Percentiles rank a stretch among this genome's conserved stretches.
Conservation (phyloP, 2,113 vertebrate species). For the Capreolus pygargus region DNA sequence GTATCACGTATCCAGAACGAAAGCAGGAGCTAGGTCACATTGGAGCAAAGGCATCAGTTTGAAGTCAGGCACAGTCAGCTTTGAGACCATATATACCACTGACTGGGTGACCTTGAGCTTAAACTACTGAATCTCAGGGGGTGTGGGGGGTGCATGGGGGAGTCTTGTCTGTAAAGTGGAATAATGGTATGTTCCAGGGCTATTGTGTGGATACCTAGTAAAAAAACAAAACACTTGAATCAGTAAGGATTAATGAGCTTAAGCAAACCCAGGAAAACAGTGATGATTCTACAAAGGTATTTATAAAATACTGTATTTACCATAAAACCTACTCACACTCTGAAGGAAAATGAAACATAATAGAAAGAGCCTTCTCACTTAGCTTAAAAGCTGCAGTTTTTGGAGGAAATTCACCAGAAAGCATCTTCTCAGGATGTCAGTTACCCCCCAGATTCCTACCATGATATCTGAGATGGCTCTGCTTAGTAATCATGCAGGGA, state of each 20-base stretch:
- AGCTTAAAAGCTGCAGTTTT: background rate
- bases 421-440: background rate
- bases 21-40: background rate
- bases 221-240: background rate
- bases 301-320: background rate
- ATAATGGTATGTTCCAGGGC: background rate
- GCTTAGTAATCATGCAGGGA: background rate
- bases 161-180: background rate
- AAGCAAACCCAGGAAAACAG: background rate
- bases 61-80: background rate
- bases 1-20: background rate
- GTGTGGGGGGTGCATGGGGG: background rate
- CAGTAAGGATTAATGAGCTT: background rate
- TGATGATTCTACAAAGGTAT: background rate
- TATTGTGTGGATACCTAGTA: background rate
- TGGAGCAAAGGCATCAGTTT: background rate
- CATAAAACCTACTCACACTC: background rate
- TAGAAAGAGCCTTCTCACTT: background rate
- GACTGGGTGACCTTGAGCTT: background rate
- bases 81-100: background rate
- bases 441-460: background rate
- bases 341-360: background rate
- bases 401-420: background rate
- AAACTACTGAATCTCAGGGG: background rate
- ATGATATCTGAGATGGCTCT: background rate